Conservation (phyloP, 2,797 vertebrate species). For the Poeciliopsis turneri region DNA sequence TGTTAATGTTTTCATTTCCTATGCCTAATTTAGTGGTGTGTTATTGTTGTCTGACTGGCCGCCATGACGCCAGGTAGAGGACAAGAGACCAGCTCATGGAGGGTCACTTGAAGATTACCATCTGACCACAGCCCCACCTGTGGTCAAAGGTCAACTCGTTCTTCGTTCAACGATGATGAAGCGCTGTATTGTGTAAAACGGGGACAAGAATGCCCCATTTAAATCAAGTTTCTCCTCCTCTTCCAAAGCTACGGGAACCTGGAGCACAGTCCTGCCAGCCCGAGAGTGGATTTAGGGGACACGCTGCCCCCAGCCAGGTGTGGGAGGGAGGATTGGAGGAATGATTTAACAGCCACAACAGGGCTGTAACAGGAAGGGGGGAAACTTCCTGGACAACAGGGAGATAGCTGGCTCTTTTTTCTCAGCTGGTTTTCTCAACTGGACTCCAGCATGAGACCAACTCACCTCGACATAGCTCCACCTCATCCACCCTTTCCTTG, state of each 20-base stretch:
- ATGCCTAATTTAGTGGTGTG: slow-evolving; percentile 62
- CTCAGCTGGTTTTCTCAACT: slow-evolving; percentile 25
- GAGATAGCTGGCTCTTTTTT: slow-evolving; percentile 52
- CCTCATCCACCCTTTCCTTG: slow-evolving; percentile 43
- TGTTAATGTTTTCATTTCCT: slow-evolving; percentile 69
- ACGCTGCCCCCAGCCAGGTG: slow-evolving; percentile 50
- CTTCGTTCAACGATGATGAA: slow-evolving; percentile 65
- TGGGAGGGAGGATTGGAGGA: slow-evolving; percentile 64
- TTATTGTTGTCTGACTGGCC: slow-evolving; percentile 72
- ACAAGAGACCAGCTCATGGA: slow-evolving; percentile 65
- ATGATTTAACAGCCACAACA: slow-evolving; percentile 58
- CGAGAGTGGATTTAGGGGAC: slow-evolving; percentile 54
- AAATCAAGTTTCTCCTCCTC: slow-evolving; percentile 68
- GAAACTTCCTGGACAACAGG: slow-evolving; percentile 57
- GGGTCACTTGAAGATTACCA: slow-evolving; percentile 53
- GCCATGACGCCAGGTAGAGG: slow-evolving; percentile 67
- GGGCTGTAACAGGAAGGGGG: slow-evolving; percentile 53
- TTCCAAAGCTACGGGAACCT: slow-evolving; percentile 74
- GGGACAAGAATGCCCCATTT: slow-evolving; percentile 59
- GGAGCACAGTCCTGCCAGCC: slow-evolving; percentile 74
- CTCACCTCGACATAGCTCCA: slow-evolving; percentile 53
- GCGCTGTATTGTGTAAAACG: slow-evolving; percentile 75
- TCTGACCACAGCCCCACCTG: slow-evolving; percentile 43
- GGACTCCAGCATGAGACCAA: slow-evolving; percentile 52
- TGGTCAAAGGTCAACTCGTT: slow-evolving; percentile 67